Evolutionary conservation across 2,888 invertebrate species (phyloP), one percentile per base, ranked within the genome.

Genomic region (Elmis aenea): DNA sequence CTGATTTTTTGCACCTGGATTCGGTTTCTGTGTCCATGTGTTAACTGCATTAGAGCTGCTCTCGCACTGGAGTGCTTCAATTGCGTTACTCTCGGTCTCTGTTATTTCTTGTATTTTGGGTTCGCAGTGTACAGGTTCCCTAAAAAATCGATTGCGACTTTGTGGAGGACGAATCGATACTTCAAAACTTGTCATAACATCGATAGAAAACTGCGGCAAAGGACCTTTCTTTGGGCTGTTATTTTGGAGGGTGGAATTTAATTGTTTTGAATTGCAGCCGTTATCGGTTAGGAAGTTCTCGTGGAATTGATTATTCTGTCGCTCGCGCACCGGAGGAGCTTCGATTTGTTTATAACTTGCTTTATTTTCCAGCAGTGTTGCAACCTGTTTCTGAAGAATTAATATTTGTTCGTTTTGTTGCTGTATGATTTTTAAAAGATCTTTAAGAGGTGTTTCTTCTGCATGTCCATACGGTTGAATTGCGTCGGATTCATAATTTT

Each of bases 141-240:
- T 39, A 10, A 12, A 20, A n/a, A 34, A 16, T 34, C 21, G 37
- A 20, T 42, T 42, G 11, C 31, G 26, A 34, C 45, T 42, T 26
- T 46, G 40, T 21, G 42, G 55, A 3, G 48, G 48, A 29, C 52
- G 44, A 27, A 67, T 54, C 1, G 66, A 64, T 56, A 82, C 74
- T 66, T 83, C 81, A 61, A 82, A 81, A 61, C 81, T 82, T 1
- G 82, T 82, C 77, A 81, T 83, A 2, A 83, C 76, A 37, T 82
- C 82, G 33, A 83, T 79, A 0, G 83, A 81, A 53, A 81, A 64
- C 75, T 80, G 51, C 66, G 73, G 56, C 34, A 56, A 37, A 61
- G 63, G 43, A 62, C 67, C 40, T 62, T 63, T 61, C 66, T 62
- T 61, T 51, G 60, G 51, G 60, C 53, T 59, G 64, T 56, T 33